Evolutionary conservation across 2,888 invertebrate genomes (phyloP).

Genomic region (Eilema sororculum): DNA sequence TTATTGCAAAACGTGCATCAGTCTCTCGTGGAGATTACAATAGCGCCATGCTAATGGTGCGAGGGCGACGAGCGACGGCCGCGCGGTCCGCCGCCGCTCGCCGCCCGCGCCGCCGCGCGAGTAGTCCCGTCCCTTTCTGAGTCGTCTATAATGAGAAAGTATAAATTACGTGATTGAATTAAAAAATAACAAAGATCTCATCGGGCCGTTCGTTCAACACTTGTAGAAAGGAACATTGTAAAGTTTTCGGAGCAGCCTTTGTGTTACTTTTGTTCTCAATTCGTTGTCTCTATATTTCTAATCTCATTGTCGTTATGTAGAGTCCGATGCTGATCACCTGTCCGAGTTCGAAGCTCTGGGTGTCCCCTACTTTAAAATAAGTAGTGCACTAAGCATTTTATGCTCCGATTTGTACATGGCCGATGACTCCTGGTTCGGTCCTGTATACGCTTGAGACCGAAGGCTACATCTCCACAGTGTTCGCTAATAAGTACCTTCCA

Average conservation of each 20-base stretch:
- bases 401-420: neutral
- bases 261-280: neutral
- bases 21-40: constrained; percentile 34
- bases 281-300: neutral
- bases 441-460: no score
- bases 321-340: neutral
- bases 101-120: neutral
- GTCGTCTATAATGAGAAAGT: neutral
- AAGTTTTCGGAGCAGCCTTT: neutral
- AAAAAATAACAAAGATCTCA: constrained; percentile 7
- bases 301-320: neutral
- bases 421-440: neutral
- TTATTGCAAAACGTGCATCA: constrained; percentile 63
- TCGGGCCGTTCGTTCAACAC: neutral
- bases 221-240: neutral
- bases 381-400: neutral
- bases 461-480: no score
- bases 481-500: no score
- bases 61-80: neutral
- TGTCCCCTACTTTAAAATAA: neutral
- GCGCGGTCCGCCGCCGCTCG: no score
- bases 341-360: neutral
- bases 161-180: constrained; percentile 1
- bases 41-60: constrained; percentile 37
- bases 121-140: neutral